Evolutionary conservation across 2,888 invertebrate species (phyloP).

Genomic region (Caenorhabditis japonica): DNA sequence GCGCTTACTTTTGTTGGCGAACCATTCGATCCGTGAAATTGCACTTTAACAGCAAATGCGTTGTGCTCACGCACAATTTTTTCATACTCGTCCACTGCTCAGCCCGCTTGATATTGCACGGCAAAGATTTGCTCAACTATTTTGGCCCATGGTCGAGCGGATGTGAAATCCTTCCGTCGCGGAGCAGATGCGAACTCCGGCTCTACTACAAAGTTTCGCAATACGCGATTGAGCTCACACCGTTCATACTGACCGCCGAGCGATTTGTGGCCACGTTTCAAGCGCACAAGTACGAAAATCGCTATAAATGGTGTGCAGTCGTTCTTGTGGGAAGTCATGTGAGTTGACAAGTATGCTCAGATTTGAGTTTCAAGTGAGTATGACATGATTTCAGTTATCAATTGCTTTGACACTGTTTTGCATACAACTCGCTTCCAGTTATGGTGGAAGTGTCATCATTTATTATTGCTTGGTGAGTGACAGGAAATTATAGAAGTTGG

Average conservation of each 20-base stretch:
- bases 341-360: neutral
- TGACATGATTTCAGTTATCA: slow-evolving; percentile 6
- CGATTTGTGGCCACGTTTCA: slow-evolving; percentile 32
- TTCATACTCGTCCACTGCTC: slow-evolving; percentile 18
- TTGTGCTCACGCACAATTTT: slow-evolving; percentile 27
- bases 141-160: slow-evolving; percentile 18
- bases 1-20: slow-evolving; percentile 10
- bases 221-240: slow-evolving; percentile 23
- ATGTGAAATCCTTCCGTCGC: slow-evolving; percentile 38
- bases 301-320: slow-evolving; percentile 17
- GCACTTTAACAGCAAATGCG: slow-evolving; percentile 41
- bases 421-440: slow-evolving; percentile 1
- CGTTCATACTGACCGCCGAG: slow-evolving; percentile 27
- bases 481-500: no score
- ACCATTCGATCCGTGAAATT: slow-evolving; percentile 14
- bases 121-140: slow-evolving; percentile 32
- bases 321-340: slow-evolving; percentile 8
- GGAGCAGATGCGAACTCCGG: slow-evolving; percentile 21
- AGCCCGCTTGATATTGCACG: slow-evolving; percentile 24
- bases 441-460: slow-evolving; percentile 9
- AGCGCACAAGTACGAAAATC: slow-evolving; percentile 23
- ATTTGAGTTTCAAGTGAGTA: no score
- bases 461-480: slow-evolving; percentile 31
- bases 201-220: slow-evolving; percentile 14
- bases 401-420: slow-evolving; percentile 5